Evolutionary conservation across 2,888 invertebrate genomes (phyloP).

Genomic region (Hypolimnas misippus): DNA sequence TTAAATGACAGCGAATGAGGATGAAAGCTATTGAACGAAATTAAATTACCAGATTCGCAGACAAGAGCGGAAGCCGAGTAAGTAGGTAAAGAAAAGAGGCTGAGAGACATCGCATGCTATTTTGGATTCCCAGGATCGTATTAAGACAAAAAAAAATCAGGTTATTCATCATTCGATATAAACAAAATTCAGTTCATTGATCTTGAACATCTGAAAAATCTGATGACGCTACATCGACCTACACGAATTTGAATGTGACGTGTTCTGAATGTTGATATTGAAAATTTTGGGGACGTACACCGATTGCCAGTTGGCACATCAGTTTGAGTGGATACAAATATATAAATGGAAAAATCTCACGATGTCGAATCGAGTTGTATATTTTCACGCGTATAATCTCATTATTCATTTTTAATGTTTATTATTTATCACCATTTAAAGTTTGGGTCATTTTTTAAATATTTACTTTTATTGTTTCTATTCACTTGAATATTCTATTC

Average conservation of each 20-base stretch:
- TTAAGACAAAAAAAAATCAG: slow-evolving; percentile 12
- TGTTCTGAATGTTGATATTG: slow-evolving; percentile 37
- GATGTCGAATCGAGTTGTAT: slow-evolving; percentile 8
- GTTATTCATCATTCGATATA: slow-evolving; percentile 4
- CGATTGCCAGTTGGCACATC: slow-evolving; percentile 48
- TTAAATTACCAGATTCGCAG: slow-evolving; percentile 34
- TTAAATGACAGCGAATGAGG: slow-evolving; percentile 27
- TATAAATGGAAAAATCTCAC: slow-evolving; percentile 22
- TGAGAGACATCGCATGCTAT: slow-evolving; percentile 25
- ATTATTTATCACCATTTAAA: slow-evolving; percentile 9
- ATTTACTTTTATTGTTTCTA: too few species aligned
- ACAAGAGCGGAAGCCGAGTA: slow-evolving; percentile 36
- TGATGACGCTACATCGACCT: slow-evolving; percentile 38
- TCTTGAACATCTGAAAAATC: slow-evolving; percentile 36
- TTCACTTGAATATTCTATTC: too few species aligned
- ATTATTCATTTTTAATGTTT: not conserved
- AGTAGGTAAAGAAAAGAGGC: slow-evolving; percentile 36
- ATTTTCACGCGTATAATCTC: slow-evolving; percentile 17
- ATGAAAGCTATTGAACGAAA: slow-evolving; percentile 38
- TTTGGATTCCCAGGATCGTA: slow-evolving; percentile 20
- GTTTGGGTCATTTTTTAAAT: too few species aligned
- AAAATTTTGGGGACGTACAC: slow-evolving; percentile 37
- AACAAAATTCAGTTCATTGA: slow-evolving; percentile 39
- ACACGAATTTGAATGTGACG: slow-evolving; percentile 41
- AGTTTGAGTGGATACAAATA: slow-evolving; percentile 14